Evolutionary conservation across 2,113 vertebrate species (phyloP), one percentile per base, ranked within the genome.

Genomic region (Cebus imitator): DNA sequence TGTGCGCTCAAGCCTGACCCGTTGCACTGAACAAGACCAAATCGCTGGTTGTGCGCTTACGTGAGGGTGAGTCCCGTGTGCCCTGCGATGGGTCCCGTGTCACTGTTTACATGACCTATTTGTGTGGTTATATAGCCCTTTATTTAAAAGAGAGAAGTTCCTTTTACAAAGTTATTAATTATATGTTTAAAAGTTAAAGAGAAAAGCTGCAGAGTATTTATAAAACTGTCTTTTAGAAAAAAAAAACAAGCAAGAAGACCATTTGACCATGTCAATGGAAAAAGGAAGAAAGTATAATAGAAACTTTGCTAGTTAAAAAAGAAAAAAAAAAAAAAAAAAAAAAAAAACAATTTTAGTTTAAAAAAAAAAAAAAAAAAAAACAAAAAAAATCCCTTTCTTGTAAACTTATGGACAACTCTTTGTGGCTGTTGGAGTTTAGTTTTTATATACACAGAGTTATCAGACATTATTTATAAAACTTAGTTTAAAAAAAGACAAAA

Each of bases 401-500:
- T 98, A 98, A 99, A 99, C 99, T 98, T 99, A 98, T 98, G 98
- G 98, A 99, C 99, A 99, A 98, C 99, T 99, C 98, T 99, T 99
- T 99, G 99, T 99, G 98, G 99, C 98, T 99, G 98, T 98, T 99
- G 98, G 98, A 99, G 98, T 99, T 99, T 99, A 99, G 98, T 99
- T 99, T 99, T 99, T 99, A 99, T 99, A 99, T 99, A 98, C 97
- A 94, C 99, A 99, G 99, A 99, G 98, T 99, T 99, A 99, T 98
- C 99, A 99, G 98, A 99, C 99, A 98, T 99, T 99, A 99, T 99
- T 99, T 99, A 99, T 99, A 99, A 99, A 99, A 98, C 98, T 98
- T 98, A 99, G 98, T 99, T 99, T 98, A 98, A 98, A 98, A 98
- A 99, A 99, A 98, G 98, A 75, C 8, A 30, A 98, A 99, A 98